A percentile compares a stretch with the other conserved stretches of the same genome.
Evolutionary conservation across 1,140 invertebrate species (phyloP).

Genomic region (Gryllus bimaculatus): DNA sequence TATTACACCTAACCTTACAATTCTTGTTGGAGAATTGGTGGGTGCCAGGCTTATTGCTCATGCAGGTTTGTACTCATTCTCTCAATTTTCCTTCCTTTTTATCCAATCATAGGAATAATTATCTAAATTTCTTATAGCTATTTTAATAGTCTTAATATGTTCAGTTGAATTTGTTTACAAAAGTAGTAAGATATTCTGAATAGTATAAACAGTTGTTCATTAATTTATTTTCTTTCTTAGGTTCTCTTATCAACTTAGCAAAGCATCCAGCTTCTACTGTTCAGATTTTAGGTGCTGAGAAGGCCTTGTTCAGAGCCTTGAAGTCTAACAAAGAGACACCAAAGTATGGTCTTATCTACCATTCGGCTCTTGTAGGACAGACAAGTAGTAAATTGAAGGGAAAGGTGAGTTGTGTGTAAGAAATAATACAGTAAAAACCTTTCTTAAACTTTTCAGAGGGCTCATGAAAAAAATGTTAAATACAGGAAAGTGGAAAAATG

Average conservation of each 20-base stretch:
- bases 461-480: neutral
- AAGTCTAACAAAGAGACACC: constrained; percentile 97
- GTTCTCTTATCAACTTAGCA: constrained; percentile 90
- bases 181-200: neutral
- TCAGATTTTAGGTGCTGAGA: constrained; percentile 97
- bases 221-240: constrained; percentile 23
- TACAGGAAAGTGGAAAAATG: neutral
- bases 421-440: neutral
- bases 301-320: constrained; percentile 91
- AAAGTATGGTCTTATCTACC: constrained; percentile 98
- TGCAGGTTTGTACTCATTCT: constrained; percentile 48
- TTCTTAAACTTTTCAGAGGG: neutral
- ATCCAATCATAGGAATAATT: no score
- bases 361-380: constrained; percentile 86
- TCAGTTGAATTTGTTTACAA: neutral
- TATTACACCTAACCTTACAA: constrained; percentile 93
- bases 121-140: neutral
- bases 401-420: constrained; percentile 28
- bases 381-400: constrained; percentile 82
- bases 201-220: neutral
- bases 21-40: constrained; percentile 91
- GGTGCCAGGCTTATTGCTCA: constrained; percentile 92
- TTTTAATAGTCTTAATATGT: neutral
- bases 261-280: constrained; percentile 98
- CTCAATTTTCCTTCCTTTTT: no score